These are phyloP conservation scores for Phyllostomus hastatus DNA, from an alignment of 2,113 vertebrate genomes.

Conservation along the genomic window DNA sequence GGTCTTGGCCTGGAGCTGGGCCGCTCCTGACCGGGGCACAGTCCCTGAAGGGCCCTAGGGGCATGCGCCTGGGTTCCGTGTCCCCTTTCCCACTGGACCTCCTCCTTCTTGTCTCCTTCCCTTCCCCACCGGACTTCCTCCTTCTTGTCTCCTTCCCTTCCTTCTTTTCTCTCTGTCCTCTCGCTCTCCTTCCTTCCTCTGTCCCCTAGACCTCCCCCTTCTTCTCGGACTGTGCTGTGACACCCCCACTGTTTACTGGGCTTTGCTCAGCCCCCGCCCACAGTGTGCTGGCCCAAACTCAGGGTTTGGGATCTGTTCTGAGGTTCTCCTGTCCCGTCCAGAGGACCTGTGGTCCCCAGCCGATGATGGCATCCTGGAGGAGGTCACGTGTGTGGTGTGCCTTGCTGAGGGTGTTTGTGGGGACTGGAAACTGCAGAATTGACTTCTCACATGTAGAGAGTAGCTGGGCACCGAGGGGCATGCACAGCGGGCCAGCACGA, in stretches of 20 bases:
- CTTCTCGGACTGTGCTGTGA: not conserved
- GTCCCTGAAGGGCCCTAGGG: not conserved
- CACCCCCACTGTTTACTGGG: not conserved
- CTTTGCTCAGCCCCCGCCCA: not conserved
- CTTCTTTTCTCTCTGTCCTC: not conserved
- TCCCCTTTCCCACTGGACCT: not conserved
- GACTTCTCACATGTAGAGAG: not conserved
- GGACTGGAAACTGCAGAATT: not conserved
- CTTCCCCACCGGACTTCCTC: not conserved
- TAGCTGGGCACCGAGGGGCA: not conserved
- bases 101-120: not conserved
- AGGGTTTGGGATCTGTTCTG: not conserved
- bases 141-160: not conserved
- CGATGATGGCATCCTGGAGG: not conserved
- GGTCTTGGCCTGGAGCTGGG: not conserved
- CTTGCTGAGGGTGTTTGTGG: not conserved
- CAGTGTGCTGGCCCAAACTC: no score
- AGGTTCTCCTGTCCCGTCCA: not conserved
- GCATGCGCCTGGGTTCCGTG: fast-evolving
- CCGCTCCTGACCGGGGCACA: not conserved
- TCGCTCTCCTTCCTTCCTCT: not conserved
- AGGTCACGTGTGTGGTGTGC: not conserved
- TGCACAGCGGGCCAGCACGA: not conserved
- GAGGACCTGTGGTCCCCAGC: no score
- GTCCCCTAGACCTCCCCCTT: not conserved